Base-by-base conservation (phyloP, 2,113 vertebrate species). In the Xiphophorus couchianus region DNA sequence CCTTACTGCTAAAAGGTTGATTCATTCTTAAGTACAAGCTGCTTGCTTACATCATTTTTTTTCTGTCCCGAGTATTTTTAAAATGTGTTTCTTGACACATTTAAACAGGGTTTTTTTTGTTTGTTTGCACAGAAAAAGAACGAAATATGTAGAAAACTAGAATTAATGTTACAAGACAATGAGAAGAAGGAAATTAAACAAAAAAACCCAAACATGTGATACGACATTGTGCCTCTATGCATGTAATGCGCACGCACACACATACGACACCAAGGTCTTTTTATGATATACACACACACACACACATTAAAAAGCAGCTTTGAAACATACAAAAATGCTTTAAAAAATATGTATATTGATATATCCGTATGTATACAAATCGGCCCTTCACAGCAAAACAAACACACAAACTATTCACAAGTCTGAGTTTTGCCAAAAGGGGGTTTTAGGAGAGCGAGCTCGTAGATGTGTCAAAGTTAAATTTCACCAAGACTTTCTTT, bases 311-410 rank as follows among this genome's bases (percentile, higher is more conserved):
- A 94, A 94, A 93, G 94, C 92, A 94, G 92, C 93, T 93, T 93
- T 94, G 92, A 92, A 93, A 93, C 94, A 93, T 95, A 95, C 93
- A 94, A 95, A 94, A 94, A 94, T 92, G 89, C 90, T 93, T 93
- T 93, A 91, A 94, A 92, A 93, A 95, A 94, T 92, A 94, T 93
- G 93, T 93, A 94, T 94, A 94, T 93, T 86, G 90, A 94, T 93
- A 94, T 94, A 93, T 94, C 91, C 91, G 93, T 93, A 93, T 92
- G 93, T 93, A 92, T 93, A 93, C 90, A 95, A 94, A 94, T 93
- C 88, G 92, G 90, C 93, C 93, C 93, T 91, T 92, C 90, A 90
- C 92, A 90, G 91, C 91, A 90, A 91, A 91, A 90, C 83, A 88
- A 82, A 88, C 68, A 80, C 84, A 90, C 80, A 85, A 71, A 89